Base-by-base conservation (phyloP, 1,140 invertebrate species). In the Drosophila sp. region DNA sequence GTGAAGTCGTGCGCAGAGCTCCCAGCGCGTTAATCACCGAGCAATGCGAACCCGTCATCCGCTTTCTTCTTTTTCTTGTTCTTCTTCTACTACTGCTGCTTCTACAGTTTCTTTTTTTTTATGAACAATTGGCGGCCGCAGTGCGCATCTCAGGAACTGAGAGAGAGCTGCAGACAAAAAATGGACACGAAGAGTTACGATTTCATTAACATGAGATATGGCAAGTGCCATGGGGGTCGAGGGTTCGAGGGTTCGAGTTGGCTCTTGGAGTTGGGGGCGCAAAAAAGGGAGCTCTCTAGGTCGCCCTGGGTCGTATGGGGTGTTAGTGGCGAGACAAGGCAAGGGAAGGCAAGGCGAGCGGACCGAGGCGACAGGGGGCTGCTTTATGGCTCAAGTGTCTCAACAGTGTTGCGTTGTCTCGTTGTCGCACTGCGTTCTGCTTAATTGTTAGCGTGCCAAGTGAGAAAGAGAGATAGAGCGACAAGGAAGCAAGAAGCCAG, bases 131-230 rank as follows among this genome's bases (percentile, higher is more conserved):
- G 76, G 29, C 56, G 65, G 38, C 54, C 72, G 66, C 66, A 70
- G 58, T 61, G 60, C 70, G 66, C 70, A 57, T 65, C 41, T 41
- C 40, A 61, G 50, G 27, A 55, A 25, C 58, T 47, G 41, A 17
- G 66, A 25, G 27, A 41, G 47, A 66, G 25, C 35, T 25, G 58
- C 60, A 57, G 55, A 73, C 71, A 83, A 77, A 86, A 87, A 87
- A 89, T 80, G 84, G 79, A 89, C 83, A 89, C 82, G 80, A 89
- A 89, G 85, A 90, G 84, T 89, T 89, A 89, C 84, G 84, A 89
- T 89, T 89, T 89, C 84, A 89, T 89, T 89, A 89, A 89, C 80
- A 89, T 89, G 85, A 89, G 85, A 89, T 89, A 89, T 89, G 85
- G 84, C 84, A 72, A 87, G 77, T 87, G 80, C 72, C 72, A 76